Conservation (phyloP, 2,888 invertebrate species). For the Acanthopleura granulata region DNA sequence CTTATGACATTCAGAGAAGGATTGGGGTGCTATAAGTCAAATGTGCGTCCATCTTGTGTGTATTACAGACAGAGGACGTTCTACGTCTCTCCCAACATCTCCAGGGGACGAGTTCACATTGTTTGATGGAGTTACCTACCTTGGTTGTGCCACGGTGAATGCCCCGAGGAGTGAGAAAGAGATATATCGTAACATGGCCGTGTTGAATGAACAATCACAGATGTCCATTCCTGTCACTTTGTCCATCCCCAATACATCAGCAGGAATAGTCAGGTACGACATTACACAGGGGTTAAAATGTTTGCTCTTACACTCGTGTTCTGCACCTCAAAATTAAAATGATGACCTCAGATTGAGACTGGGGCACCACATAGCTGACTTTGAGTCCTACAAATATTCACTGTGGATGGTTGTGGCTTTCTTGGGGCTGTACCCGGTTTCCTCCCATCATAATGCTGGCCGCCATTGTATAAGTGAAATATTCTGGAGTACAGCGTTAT, state of each 20-base stretch:
- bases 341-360: too few relatives aligned
- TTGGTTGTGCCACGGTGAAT: slow-evolving; percentile 91
- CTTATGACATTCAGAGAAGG: too few relatives aligned
- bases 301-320: too few relatives aligned
- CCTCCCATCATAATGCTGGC: too few relatives aligned
- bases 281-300: background rate
- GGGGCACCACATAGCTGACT: too few relatives aligned
- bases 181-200: slow-evolving; percentile 93
- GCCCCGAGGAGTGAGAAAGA: slow-evolving; percentile 93
- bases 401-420: too few relatives aligned
- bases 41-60: background rate
- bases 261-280: slow-evolving; percentile 92
- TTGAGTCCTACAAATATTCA: too few relatives aligned
- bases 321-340: too few relatives aligned
- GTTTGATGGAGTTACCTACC: slow-evolving; percentile 92
- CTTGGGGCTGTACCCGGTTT: too few relatives aligned
- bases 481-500: too few relatives aligned
- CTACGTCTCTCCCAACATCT: slow-evolving; percentile 54
- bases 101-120: slow-evolving; percentile 69
- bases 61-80: slow-evolving; percentile 45
- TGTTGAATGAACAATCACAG: slow-evolving; percentile 86
- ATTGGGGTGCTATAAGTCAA: too few relatives aligned
- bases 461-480: too few relatives aligned
- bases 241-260: slow-evolving; percentile 91
- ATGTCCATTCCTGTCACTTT: slow-evolving; percentile 89